Conservation (phyloP, 2,888 invertebrate genomes). For the Aleiodes testaceus region DNA sequence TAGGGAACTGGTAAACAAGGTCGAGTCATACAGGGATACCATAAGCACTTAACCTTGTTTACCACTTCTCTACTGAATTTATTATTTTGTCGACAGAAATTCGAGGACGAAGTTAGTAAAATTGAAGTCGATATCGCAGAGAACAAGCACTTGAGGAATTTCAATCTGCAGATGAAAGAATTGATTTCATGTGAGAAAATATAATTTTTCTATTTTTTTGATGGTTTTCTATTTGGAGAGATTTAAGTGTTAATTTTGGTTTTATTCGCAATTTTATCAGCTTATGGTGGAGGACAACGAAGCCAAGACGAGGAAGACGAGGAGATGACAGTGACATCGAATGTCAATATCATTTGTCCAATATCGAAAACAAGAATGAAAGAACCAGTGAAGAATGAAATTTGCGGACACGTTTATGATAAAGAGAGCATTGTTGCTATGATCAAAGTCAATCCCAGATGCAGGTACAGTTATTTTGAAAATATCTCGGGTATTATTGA, state of each 20-base stretch:
- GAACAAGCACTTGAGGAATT: not conserved
- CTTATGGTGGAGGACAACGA: conserved; percentile 36
- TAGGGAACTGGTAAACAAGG: too few relatives aligned
- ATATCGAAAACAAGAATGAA: conserved; percentile 66
- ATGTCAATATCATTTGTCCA: conserved; percentile 66
- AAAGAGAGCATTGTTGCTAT: conserved; percentile 57
- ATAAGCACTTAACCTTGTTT: too few relatives aligned
- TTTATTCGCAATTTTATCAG: not conserved
- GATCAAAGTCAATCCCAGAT: conserved; percentile 58
- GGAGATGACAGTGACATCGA: conserved; percentile 54
- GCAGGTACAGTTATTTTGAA: conserved; percentile 55
- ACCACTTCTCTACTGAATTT: not conserved
- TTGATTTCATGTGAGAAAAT: conserved; percentile 52
- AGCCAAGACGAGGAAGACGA: conserved; percentile 45
- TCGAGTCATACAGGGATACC: too few relatives aligned
- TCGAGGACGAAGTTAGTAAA: conserved; percentile 18
- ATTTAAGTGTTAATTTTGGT: conserved; percentile 12
- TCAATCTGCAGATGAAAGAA: conserved; percentile 43
- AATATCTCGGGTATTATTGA: not conserved
- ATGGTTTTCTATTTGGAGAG: not conserved
- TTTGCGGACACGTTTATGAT: conserved; percentile 68
- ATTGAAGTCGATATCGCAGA: not conserved
- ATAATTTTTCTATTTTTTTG: too few relatives aligned
- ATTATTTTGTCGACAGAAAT: conserved; percentile 2
- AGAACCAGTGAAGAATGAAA: conserved; percentile 65